Percentiles rank a stretch among this genome's conserved stretches.
These are phyloP conservation scores for Torymus auratus DNA, from an alignment of 2,888 invertebrate genomes.

Conservation along the genomic window DNA sequence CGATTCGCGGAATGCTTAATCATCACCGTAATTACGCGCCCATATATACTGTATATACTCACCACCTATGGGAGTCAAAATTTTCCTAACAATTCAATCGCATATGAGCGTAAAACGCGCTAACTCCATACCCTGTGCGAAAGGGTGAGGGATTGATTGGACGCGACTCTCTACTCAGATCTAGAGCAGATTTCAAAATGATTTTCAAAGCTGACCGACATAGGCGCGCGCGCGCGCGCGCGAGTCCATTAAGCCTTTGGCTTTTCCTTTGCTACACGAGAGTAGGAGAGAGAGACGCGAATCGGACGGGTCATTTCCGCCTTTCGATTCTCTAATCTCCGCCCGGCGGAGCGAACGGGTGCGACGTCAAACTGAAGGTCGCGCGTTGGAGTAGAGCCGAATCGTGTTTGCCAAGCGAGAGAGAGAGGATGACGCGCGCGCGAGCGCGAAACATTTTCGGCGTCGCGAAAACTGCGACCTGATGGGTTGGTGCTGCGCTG, in stretches of 20 bases:
- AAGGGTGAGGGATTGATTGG: conserved; percentile 25
- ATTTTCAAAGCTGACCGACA: conserved; percentile 50
- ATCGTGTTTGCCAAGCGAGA: background rate
- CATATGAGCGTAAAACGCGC: too few relatives aligned
- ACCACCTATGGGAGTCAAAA: too few relatives aligned
- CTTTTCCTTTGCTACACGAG: conserved; percentile 11
- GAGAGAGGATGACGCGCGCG: too few relatives aligned
- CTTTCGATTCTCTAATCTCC: conserved; percentile 45
- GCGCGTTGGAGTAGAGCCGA: background rate
- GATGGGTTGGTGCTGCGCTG: too few relatives aligned
- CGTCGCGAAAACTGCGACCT: too few relatives aligned
- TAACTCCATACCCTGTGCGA: too few relatives aligned
- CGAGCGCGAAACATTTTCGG: too few relatives aligned
- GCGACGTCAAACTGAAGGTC: conserved; percentile 27
- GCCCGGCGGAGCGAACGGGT: background rate
- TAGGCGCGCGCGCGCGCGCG: background rate
- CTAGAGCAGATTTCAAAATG: conserved; percentile 55
- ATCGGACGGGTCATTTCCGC: conserved; percentile 52
- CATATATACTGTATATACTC: too few relatives aligned
- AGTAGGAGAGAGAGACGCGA: background rate
- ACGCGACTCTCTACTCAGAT: conserved; percentile 40
- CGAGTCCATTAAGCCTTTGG: conserved; percentile 40
- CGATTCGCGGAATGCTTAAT: background rate
- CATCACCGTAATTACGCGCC: too few relatives aligned
- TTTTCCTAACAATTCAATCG: too few relatives aligned